Evolutionary conservation across 23 tunicate species (phyloP), one percentile per base, ranked within the genome.

Genomic region (Oikopleura vanhoeffeni): DNA sequence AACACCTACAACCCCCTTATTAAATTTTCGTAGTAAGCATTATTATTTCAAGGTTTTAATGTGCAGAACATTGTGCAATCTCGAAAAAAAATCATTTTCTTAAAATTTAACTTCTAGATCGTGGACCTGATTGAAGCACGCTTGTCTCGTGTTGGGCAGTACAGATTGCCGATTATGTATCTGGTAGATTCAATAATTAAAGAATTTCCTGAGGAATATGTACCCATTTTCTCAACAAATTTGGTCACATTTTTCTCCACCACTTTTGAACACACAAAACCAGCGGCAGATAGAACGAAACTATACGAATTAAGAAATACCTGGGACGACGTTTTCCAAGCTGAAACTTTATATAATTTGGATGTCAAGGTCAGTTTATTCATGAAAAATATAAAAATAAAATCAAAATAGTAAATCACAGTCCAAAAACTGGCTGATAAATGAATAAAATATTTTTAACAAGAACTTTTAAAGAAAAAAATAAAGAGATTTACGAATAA

Each of bases 251-350:
- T 49, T 18, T 49, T 49, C 60, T 8, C 60, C 18, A 18, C 8
- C 18, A 49, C 60, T 8, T 49, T 49, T 18, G 18, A 18, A 18
- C 60, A 49, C 18, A 49, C 18, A 18, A 8, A 49, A 49, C 60
- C 60, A 8, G 60, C 8, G 8, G 18, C 60, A 18, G 60, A 49
- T 18, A 8, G 60, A 8, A 49, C 8, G 60, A 49, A 49, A 18
- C 60, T 92, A 24, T 89, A 87, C 86, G 89, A 92, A 83, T 86
- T 92, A 33, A 85, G 97, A 0, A 87, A 89, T 39, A 92, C 97
- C 8, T 92, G 97, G 97, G 97, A 89, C 85, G 84, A 67, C 39
- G 71, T 89, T 87, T 89, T 92, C 85, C 90, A 90, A 3, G 85
- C 87, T 41, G 87, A 87, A 76, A 85, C 39, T 38, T 83, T 92